phyloP scores from a whole-genome alignment of 2,113 vertebrate genomes.

The Scomber scombrus region DNA sequence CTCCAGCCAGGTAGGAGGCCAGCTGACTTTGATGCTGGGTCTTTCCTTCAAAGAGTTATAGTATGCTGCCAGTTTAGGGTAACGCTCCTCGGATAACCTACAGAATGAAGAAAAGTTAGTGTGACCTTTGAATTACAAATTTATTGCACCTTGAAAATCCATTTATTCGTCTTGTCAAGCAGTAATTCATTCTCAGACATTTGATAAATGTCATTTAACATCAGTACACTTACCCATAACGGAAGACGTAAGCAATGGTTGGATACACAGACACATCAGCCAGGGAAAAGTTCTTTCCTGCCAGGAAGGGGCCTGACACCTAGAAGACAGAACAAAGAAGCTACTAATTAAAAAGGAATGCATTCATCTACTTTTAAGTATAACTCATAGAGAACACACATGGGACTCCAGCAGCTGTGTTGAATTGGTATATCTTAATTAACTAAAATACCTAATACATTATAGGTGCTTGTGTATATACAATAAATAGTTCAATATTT shows the following conservation, averaged over 20 bases:
- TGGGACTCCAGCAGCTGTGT: too few species aligned
- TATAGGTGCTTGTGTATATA: too few species aligned
- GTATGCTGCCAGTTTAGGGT: conserved; percentile 79
- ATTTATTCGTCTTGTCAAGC: neutral
- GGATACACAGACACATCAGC: conserved; percentile 76
- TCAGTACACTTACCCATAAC: conserved; percentile 56
- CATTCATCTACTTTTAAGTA: too few species aligned
- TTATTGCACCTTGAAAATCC: neutral
- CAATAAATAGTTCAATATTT: too few species aligned
- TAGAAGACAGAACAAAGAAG: neutral
- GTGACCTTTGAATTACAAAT: neutral
- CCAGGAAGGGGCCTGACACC: conserved; percentile 42
- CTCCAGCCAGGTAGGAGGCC: conserved; percentile 78
- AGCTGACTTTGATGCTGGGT: conserved; percentile 76
- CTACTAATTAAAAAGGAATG: neutral
- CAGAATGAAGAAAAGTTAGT: neutral
- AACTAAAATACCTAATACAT: neutral
- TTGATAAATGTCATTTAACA: neutral
- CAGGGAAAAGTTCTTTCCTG: conserved; percentile 76
- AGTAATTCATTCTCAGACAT: neutral
- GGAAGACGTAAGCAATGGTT: conserved; percentile 63
- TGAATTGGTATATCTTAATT: neutral
- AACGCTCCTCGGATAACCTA: conserved; percentile 72
- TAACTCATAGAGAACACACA: too few species aligned
- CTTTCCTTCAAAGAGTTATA: conserved; percentile 73